phyloP scores from a whole-genome alignment of 2,888 invertebrate species.

The Idaea straminata region DNA sequence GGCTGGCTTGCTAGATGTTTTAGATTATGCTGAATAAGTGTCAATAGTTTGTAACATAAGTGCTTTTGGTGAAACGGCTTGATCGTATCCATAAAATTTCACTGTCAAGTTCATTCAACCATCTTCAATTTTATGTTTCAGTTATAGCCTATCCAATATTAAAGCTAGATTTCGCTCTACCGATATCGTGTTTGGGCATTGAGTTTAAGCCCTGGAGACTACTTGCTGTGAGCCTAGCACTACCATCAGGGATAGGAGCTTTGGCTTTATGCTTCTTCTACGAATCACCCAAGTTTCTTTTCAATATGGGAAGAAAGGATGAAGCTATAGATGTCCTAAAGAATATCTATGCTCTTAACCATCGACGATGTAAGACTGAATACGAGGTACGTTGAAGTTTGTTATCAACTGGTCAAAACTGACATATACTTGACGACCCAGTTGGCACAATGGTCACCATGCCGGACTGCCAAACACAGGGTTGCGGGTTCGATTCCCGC shows the following conservation, averaged over 20 bases:
- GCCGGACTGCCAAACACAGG: no score
- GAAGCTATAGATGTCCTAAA: slow-evolving; percentile 74
- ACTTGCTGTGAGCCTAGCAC: slow-evolving; percentile 76
- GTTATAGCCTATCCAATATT: slow-evolving; percentile 85
- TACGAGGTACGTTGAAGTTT: slow-evolving; percentile 44
- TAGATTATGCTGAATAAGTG: no score
- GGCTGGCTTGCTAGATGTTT: no score
- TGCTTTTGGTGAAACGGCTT: no score
- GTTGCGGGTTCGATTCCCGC: no score
- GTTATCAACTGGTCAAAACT: no score
- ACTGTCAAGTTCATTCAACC: no score
- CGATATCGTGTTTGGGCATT: slow-evolving; percentile 70
- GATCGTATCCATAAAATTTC: no score
- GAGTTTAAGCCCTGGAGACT: slow-evolving; percentile 87
- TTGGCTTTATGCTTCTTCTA: slow-evolving; percentile 81
- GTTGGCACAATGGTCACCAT: no score
- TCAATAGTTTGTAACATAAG: no score
- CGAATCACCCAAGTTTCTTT: slow-evolving; percentile 89
- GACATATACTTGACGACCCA: no score
- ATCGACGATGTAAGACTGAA: slow-evolving; percentile 44
- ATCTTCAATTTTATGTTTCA: slow-evolving; percentile 38
- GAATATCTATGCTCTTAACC: slow-evolving; percentile 45
- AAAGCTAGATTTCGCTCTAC: slow-evolving; percentile 69
- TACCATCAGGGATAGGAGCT: slow-evolving; percentile 76
- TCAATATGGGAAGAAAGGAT: slow-evolving; percentile 81